Evolutionary conservation across 2,888 invertebrate species (phyloP).

Genomic region (Graphium colonna): DNA sequence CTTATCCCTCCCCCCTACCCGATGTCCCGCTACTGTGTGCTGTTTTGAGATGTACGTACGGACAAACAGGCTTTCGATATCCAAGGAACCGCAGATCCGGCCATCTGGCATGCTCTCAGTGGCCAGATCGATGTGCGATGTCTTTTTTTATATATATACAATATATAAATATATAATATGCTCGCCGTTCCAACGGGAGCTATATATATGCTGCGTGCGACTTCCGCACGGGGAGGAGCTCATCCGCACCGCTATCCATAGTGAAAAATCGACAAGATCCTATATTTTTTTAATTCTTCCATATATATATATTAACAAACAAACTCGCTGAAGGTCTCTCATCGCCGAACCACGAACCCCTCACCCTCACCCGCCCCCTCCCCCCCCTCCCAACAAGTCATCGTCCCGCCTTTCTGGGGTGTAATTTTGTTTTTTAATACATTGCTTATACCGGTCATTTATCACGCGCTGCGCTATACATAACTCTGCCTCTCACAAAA

Average conservation of each 20-base stretch:
- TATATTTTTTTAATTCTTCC: too few relatives aligned
- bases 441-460: conserved; percentile 59
- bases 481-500: conserved; percentile 51
- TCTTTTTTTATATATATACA: too few relatives aligned
- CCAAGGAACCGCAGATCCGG: conserved; percentile 47
- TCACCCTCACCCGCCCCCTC: conserved; percentile 35
- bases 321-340: conserved; percentile 79
- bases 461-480: conserved; percentile 76
- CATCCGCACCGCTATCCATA: conserved; percentile 67
- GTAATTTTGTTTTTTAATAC: conserved; percentile 49
- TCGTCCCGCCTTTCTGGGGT: conserved; percentile 65
- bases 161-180: too few relatives aligned
- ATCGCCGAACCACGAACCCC: conserved; percentile 47
- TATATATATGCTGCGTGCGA: conserved; percentile 56
- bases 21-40: conserved; percentile 58
- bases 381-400: conserved; percentile 36
- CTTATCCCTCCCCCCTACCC: background rate
- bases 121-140: conserved; percentile 71
- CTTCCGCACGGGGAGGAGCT: conserved; percentile 22
- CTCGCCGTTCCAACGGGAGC: too few relatives aligned
- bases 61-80: conserved; percentile 54
- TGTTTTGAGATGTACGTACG: conserved; percentile 33
- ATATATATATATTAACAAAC: conserved; percentile 39
- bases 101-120: conserved; percentile 68
- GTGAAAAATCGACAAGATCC: conserved; percentile 69